Evolutionary conservation across 2,888 invertebrate species (phyloP), one percentile per base, ranked within the genome.

Genomic region (Calliphora vomitoria): DNA sequence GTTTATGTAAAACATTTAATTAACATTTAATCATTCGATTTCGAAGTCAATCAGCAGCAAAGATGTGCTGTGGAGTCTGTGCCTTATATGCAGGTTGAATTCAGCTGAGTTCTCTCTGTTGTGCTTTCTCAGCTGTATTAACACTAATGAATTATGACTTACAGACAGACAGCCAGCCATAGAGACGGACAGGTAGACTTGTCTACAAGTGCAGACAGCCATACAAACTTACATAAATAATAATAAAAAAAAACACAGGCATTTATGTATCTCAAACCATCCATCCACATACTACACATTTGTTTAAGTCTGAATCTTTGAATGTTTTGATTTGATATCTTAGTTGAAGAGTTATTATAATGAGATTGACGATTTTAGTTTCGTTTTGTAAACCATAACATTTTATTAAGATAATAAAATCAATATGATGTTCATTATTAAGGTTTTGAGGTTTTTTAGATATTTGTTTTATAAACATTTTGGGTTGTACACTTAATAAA

Each of bases 381-480:
- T 64, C 31, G n/a, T 71, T 78, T 78, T 64, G 71, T 79, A 91
- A 92, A 91, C 91, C 91, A 92, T 93, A 92, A 93, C 91, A 92
- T 93, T 92, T 92, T 92, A 92, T 92, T 92, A 91, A 91, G 90
- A 90, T 91, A 92, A 92, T 92, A 92, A 92, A 92, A 92, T 92
- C 92, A 92, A 92, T 91, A 92, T 91, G 91, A 92, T 92, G 91
- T 91, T 91, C 91, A 91, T 91, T 91, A 91, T 75, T 76, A 68
- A 35, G 20, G 5, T 13, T 68, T 58, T 31, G 8, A 25, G 53
- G 5, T 44, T 8, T 20, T n/a, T 68, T 58, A n/a, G 5, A 25
- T 41, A 3, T 31, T 8, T 20, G 13, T 53, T 64, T 18, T 6
- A 31, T 6, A 10, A 18, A 13, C 31, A 11, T 74, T 18, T 31